Conservation (phyloP, 2,113 vertebrate species). For the Megaleporinus macrocephalus region DNA sequence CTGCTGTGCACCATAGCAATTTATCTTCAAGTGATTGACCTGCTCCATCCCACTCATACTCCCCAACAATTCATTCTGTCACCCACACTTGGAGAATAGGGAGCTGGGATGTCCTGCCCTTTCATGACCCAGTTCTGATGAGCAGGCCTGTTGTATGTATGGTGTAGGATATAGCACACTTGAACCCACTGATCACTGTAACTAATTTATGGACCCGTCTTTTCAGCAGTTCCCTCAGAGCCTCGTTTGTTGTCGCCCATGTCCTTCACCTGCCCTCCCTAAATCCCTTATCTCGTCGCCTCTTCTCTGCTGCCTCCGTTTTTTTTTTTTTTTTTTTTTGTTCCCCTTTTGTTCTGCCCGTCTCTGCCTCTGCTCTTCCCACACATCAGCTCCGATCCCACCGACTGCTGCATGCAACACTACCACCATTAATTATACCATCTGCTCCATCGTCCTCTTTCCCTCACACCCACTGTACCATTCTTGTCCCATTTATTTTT, state of each 20-base stretch:
- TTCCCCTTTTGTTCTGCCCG: not conserved
- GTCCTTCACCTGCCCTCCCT: constrained; percentile 28
- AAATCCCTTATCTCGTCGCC: not conserved
- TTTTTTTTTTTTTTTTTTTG: not conserved
- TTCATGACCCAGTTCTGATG: constrained; percentile 18
- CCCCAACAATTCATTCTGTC: constrained; percentile 24
- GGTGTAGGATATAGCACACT: constrained; percentile 1
- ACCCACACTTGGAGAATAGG: not conserved
- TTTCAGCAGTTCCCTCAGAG: not conserved
- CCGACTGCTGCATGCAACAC: not conserved
- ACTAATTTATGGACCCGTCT: constrained; percentile 16
- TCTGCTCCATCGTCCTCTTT: not conserved
- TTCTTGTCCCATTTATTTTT: not conserved
- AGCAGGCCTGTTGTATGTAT: constrained; percentile 4
- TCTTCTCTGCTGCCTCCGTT: not conserved
- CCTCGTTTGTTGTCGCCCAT: not conserved
- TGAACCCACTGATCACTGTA: constrained; percentile 1
- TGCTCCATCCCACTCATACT: constrained; percentile 30
- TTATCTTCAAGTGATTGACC: constrained; percentile 36
- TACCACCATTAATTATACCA: not conserved
- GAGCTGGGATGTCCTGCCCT: not conserved
- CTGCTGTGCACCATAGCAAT: constrained; percentile 20
- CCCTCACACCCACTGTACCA: not conserved
- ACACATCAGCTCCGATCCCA: not conserved
- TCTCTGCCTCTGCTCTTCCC: not conserved